Conservation (phyloP, 2,113 vertebrate genomes). For the Casuarius casuarius region DNA sequence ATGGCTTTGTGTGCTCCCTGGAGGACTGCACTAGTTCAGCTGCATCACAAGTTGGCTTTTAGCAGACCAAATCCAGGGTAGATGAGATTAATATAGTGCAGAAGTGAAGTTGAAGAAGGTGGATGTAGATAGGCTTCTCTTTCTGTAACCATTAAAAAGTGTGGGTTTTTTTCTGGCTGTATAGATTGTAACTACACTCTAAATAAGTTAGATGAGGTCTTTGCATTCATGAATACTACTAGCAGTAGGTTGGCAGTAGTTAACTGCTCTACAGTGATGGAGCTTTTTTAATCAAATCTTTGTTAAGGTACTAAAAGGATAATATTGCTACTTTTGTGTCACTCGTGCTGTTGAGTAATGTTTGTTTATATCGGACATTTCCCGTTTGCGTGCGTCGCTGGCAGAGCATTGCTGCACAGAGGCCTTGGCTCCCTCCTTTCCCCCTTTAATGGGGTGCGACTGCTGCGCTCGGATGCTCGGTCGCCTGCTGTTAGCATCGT, state of each 20-base stretch:
- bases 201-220: not conserved
- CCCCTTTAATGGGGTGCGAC: not conserved
- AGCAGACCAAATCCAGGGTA: not conserved
- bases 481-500: constrained; percentile 9
- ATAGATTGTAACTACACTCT: not conserved
- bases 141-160: not conserved
- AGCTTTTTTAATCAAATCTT: not conserved
- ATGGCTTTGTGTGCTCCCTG: not conserved
- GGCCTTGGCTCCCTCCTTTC: not conserved
- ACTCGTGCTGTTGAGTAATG: not conserved
- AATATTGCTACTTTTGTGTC: not conserved
- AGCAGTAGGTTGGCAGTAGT: not conserved
- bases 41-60: not conserved
- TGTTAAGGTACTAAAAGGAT: not conserved
- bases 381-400: not conserved
- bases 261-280: not conserved
- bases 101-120: not conserved
- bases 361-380: not conserved
- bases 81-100: not conserved
- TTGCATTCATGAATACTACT: not conserved
- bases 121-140: not conserved
- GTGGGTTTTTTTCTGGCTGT: not conserved
- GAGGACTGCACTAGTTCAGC: not conserved
- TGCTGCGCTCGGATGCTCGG: not conserved
- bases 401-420: not conserved